Base-by-base conservation (phyloP, 2,113 vertebrate genomes). In the Sphaerodactylus townsendi region DNA sequence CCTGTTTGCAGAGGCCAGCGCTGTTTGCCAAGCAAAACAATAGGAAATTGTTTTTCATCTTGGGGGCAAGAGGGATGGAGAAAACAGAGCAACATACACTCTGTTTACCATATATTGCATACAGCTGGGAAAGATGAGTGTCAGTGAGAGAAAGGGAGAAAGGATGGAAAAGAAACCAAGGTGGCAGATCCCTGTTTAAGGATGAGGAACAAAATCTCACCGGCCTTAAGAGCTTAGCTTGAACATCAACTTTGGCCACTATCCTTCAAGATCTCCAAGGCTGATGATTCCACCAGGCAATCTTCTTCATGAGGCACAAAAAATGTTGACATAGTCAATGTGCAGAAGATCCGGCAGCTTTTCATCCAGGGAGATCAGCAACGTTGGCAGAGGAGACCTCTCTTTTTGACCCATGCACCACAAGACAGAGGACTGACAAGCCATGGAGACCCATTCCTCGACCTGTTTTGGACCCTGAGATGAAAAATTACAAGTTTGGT, bases 31-130 rank as follows among this genome's bases (percentile, higher is more conserved):
- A 87, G 90, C 88, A 90, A 91, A 94, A 96, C 96, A 96, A 96
- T 95, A 93, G 93, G 94, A 95, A 95, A 94, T 95, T 96, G 96
- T 96, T 92, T 90, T 95, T 95, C 93, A 89, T 93, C 85, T 92
- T 35, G 44, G 50, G 46, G 80, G 88, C 87, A 88, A 88, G 73
- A 25, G 88, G 84, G 91, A 93, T 92, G 94, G 93, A 90, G 86
- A 86, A 88, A 81, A 78, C 21, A 90, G 90, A 89, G 64, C 48
- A 0, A 64, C 86, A 81, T 81, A 82, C 85, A 13, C 76, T 50
- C 28, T 13, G 83, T 44, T 85, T 23, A 10, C 48, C n/a, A 25
- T 7, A 85, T 74, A 10, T 14, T 87, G 86, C 44, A 17, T 15
- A 33, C 19, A 62, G 59, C 21, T 2, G 59, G 59, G 59, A 62